These are phyloP conservation scores for Ivindomyrus marchei DNA, from an alignment of 2,113 vertebrate species.

Conservation along the genomic window DNA sequence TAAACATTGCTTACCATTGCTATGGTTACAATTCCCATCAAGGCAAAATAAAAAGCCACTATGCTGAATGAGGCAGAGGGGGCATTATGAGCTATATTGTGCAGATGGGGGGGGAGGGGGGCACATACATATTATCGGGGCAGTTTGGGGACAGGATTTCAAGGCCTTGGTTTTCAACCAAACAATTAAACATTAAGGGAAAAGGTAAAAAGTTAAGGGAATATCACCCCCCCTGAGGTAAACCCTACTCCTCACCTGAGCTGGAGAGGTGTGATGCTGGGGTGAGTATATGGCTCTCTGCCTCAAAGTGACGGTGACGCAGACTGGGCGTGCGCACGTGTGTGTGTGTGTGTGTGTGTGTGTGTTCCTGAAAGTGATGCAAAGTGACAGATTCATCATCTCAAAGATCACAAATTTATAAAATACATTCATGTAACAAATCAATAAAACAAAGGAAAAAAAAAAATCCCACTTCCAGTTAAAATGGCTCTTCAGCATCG, in stretches of 20 bases:
- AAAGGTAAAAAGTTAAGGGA: neutral
- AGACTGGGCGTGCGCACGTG: neutral
- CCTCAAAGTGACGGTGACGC: neutral
- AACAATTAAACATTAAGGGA: neutral
- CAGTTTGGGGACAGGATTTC: neutral
- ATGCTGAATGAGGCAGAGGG: neutral
- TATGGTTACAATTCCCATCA: conserved; percentile 31
- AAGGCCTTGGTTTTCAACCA: neutral
- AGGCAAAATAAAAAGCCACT: conserved; percentile 36
- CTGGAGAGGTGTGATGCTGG: neutral
- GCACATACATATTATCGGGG: neutral
- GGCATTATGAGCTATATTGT: neutral
- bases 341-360: neutral
- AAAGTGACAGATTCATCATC: neutral
- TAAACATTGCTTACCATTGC: conserved; percentile 30
- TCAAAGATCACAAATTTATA: conserved; percentile 29
- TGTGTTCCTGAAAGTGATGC: neutral
- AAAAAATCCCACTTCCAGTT: conserved; percentile 29
- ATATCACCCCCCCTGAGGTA: neutral
- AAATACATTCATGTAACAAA: conserved; percentile 62
- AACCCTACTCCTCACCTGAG: neutral
- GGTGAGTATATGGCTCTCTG: neutral
- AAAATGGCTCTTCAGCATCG: conserved; percentile 14
- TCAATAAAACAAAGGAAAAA: conserved; percentile 32
- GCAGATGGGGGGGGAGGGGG: neutral